phyloP scores from a whole-genome alignment of 2,113 vertebrate genomes.

The Pseudopodoces humilis region DNA sequence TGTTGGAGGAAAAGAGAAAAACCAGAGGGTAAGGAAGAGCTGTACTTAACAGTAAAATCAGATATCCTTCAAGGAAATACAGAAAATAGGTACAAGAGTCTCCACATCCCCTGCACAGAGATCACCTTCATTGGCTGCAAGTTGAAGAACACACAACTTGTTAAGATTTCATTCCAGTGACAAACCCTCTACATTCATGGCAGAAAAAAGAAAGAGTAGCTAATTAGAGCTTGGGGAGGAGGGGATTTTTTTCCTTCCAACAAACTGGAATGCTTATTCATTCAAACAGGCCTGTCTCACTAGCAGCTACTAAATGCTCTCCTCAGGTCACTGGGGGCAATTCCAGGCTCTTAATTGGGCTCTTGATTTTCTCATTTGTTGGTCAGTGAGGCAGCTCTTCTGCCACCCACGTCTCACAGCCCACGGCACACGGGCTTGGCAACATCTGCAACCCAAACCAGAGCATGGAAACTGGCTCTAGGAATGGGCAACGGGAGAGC shows the following conservation, averaged over 20 bases:
- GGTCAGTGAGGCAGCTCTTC: constrained; percentile 35
- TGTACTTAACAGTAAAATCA: background rate
- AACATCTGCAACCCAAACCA: background rate
- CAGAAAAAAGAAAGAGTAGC: background rate
- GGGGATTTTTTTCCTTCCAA: background rate
- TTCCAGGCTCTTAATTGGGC: constrained; percentile 15
- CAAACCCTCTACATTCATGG: background rate
- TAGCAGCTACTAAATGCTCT: background rate
- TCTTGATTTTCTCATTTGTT: constrained; percentile 40
- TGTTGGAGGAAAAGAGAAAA: constrained; percentile 51
- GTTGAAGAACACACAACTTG: background rate
- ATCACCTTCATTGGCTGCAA: background rate
- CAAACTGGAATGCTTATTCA: background rate
- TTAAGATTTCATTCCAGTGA: background rate
- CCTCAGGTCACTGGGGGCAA: constrained; percentile 32
- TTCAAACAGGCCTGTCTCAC: constrained; percentile 1
- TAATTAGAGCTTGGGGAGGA: constrained; percentile 15
- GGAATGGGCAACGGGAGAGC: rapidly evolving
- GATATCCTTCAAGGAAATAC: background rate
- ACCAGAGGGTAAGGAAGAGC: background rate
- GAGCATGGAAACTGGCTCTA: background rate
- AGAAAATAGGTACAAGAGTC: background rate
- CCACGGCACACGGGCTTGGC: background rate
- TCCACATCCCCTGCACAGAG: background rate
- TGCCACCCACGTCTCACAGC: background rate